phyloP scores from a whole-genome alignment of 1,140 invertebrate genomes.

The Lepidurus couesii region DNA sequence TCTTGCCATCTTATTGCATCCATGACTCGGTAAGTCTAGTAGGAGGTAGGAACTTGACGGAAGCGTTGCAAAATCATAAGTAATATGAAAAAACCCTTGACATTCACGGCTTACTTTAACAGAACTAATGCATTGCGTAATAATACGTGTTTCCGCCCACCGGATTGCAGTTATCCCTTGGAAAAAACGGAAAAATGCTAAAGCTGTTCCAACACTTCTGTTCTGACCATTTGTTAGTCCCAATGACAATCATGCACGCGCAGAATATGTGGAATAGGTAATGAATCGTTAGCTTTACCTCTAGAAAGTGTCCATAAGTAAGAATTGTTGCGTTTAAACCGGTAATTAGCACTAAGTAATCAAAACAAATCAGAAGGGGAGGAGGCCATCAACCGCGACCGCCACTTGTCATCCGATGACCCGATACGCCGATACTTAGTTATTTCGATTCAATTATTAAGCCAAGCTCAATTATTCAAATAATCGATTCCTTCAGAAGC shows the following conservation, averaged over 20 bases:
- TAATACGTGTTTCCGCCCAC: too few species aligned
- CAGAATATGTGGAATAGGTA: not conserved
- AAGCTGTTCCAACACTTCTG: too few species aligned
- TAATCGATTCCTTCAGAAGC: too few species aligned
- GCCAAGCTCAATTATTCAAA: not conserved
- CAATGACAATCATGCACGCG: not conserved
- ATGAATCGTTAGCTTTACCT: not conserved
- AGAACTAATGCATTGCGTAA: too few species aligned
- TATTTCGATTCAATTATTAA: not conserved
- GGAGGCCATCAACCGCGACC: conserved; percentile 20
- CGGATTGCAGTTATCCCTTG: too few species aligned
- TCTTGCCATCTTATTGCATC: too few species aligned
- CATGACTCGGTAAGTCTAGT: too few species aligned
- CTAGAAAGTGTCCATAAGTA: conserved; percentile 3
- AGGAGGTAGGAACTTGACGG: too few species aligned
- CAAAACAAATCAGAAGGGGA: conserved; percentile 22
- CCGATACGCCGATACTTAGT: not conserved
- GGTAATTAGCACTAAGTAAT: conserved; percentile 5
- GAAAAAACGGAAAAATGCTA: too few species aligned
- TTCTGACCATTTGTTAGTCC: not conserved
- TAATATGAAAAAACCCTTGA: too few species aligned
- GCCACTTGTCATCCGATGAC: conserved; percentile 17
- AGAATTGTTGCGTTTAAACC: conserved; percentile 22
- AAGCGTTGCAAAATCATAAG: too few species aligned
- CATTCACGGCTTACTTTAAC: too few species aligned